Conservation (phyloP, 2,888 invertebrate genomes). For the Thereva nobilitata region DNA sequence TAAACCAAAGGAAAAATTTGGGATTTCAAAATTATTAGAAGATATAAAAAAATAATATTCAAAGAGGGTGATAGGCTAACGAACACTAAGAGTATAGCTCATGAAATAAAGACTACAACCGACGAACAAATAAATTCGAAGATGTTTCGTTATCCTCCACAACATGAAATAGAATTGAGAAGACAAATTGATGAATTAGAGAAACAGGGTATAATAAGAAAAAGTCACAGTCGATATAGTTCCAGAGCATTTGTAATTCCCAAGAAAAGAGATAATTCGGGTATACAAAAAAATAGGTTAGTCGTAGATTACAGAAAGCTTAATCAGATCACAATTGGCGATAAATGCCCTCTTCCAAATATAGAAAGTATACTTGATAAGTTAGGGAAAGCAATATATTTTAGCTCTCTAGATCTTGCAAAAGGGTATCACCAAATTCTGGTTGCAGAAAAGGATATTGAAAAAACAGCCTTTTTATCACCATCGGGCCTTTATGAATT, state of each 20-base stretch:
- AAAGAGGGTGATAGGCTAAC: constrained; percentile 28
- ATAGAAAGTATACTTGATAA: too few relatives aligned
- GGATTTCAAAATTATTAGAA: constrained; percentile 35
- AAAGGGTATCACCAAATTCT: constrained; percentile 38
- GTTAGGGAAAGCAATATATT: constrained; percentile 38
- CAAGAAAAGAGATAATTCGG: too few relatives aligned
- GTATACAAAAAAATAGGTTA: constrained; percentile 39
- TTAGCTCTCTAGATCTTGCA: constrained; percentile 39
- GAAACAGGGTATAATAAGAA: constrained; percentile 35
- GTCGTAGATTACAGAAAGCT: constrained; percentile 40
- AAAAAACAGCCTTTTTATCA: constrained; percentile 39
- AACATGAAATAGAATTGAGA: constrained; percentile 29
- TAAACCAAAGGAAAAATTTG: constrained; percentile 29
- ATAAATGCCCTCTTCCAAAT: constrained; percentile 41
- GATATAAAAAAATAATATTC: constrained; percentile 23
- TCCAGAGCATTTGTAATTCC: constrained; percentile 38
- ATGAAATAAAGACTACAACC: constrained; percentile 23
- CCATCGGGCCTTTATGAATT: constrained; percentile 34
- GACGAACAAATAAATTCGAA: constrained; percentile 39
- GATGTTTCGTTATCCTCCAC: constrained; percentile 35
- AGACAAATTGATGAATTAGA: constrained; percentile 30
- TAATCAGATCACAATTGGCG: constrained; percentile 40
- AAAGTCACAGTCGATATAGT: constrained; percentile 36
- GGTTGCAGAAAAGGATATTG: constrained; percentile 37
- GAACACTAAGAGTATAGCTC: constrained; percentile 9